A percentile compares a stretch with the other conserved stretches of the same genome.
Conservation (phyloP, 23 tunicate genomes). For the Ascidia mentula region DNA sequence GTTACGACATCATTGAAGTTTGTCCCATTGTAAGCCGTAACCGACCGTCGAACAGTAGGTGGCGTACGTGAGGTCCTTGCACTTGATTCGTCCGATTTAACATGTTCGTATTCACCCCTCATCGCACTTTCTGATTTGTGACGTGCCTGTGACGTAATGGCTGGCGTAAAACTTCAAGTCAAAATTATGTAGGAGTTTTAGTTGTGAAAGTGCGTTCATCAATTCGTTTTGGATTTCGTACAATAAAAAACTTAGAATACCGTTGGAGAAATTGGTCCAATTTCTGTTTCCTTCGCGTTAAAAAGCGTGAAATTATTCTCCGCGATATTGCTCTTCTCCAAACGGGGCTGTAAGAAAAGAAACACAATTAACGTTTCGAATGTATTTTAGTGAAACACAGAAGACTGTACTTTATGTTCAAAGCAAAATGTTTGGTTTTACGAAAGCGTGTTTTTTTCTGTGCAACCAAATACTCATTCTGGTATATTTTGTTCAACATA, state of each 20-base stretch:
- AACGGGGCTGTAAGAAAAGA: background rate
- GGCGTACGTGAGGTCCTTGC: background rate
- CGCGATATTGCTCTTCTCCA: background rate
- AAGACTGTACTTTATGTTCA: too few species aligned
- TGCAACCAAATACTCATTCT: too few species aligned
- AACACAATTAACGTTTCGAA: too few species aligned
- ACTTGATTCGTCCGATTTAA: background rate
- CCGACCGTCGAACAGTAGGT: conserved; percentile 2
- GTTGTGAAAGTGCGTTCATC: background rate
- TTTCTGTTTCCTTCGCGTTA: background rate
- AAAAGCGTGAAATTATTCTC: background rate
- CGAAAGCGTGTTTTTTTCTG: too few species aligned
- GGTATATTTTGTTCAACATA: too few species aligned
- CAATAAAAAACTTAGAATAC: background rate
- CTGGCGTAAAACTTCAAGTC: background rate
- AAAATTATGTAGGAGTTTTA: background rate
- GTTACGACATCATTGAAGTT: background rate
- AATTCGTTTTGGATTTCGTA: background rate
- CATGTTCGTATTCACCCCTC: background rate
- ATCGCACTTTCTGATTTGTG: conserved; percentile 12
- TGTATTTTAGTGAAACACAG: too few species aligned
- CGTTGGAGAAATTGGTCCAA: background rate
- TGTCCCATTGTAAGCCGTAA: background rate
- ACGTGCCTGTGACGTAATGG: background rate
- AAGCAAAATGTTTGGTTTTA: too few species aligned